Conservation (phyloP, 2,888 invertebrate genomes). For the Drosophila siamana region DNA sequence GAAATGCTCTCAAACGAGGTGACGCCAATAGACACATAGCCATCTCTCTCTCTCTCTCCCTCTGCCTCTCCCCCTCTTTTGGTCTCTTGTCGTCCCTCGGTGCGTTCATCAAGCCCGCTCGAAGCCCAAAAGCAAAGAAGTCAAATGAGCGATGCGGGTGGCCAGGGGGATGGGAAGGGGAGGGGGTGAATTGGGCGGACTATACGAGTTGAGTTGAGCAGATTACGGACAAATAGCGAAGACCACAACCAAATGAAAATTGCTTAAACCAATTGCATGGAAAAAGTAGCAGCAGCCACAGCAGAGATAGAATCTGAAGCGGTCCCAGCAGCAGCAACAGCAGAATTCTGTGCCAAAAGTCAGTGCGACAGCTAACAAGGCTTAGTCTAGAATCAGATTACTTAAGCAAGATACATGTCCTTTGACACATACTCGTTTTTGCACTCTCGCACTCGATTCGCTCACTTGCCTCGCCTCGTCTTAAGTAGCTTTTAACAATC, state of each 20-base stretch:
- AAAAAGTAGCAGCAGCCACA: slow-evolving; percentile 42
- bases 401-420: slow-evolving; percentile 39
- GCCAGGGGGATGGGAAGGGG: background rate
- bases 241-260: slow-evolving; percentile 61
- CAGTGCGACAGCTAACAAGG: slow-evolving; percentile 72
- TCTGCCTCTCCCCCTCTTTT: background rate
- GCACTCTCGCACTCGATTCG: background rate
- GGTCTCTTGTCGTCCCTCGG: too few species aligned
- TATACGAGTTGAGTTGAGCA: background rate
- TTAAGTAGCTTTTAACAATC: slow-evolving; percentile 49
- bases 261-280: slow-evolving; percentile 77
- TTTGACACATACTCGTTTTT: slow-evolving; percentile 22
- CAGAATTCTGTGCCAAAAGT: slow-evolving; percentile 62
- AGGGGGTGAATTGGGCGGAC: background rate
- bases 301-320: slow-evolving; percentile 13
- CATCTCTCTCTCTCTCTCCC: background rate
- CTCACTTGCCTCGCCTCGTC: background rate
- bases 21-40: slow-evolving; percentile 34
- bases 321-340: background rate
- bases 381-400: slow-evolving; percentile 58
- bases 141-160: background rate
- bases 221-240: slow-evolving; percentile 12
- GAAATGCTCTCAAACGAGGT: slow-evolving; percentile 44
- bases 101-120: background rate
- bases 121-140: slow-evolving; percentile 5